These are phyloP conservation scores for Antigone vipio DNA, from an alignment of 2,113 vertebrate genomes.

Conservation along the genomic window DNA sequence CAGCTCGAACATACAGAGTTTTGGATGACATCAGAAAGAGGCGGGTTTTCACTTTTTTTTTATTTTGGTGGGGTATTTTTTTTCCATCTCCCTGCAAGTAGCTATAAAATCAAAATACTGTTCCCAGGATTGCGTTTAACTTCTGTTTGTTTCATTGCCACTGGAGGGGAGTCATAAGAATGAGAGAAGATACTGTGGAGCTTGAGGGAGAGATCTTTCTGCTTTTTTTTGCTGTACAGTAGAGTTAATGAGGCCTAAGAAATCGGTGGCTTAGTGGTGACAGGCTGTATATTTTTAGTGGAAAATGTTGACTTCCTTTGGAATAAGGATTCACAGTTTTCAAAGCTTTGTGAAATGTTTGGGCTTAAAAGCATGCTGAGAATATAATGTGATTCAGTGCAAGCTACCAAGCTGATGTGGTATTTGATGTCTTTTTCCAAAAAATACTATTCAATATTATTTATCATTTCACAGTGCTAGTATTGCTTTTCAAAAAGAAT, in stretches of 20 bases:
- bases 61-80: background rate
- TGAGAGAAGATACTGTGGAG: background rate
- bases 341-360: slow-evolving; percentile 23
- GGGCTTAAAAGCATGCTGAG: background rate
- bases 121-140: background rate
- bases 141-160: background rate
- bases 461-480: slow-evolving; percentile 5
- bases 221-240: background rate
- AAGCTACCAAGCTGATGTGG: background rate
- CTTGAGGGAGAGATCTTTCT: background rate
- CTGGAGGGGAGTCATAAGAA: background rate
- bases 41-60: background rate
- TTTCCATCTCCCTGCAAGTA: background rate
- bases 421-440: slow-evolving; percentile 13
- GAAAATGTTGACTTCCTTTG: slow-evolving; percentile 18
- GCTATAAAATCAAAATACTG: background rate
- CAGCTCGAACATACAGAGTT: rapidly evolving
- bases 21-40: background rate
- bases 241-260: slow-evolving; percentile 8
- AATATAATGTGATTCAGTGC: background rate
- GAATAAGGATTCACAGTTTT: slow-evolving; percentile 13
- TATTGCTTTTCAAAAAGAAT: slow-evolving; percentile 26
- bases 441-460: background rate
- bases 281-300: slow-evolving; percentile 6
- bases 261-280: background rate